Evolutionary conservation across 2,888 invertebrate species (phyloP).

Genomic region (Halictus ligatus): DNA sequence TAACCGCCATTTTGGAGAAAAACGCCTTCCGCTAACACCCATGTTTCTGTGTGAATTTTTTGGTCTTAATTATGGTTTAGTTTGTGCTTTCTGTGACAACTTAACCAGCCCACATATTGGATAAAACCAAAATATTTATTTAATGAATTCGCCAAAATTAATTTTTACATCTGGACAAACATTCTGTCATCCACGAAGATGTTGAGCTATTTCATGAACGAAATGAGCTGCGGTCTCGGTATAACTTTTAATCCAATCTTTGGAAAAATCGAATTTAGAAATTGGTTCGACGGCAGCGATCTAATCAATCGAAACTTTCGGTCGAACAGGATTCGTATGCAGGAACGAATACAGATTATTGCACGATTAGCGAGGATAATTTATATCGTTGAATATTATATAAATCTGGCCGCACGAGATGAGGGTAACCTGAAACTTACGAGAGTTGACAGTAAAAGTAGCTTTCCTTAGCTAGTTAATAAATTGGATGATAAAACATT

Average conservation of each 20-base stretch:
- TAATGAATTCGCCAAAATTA: not conserved
- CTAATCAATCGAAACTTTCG: constrained; percentile 16
- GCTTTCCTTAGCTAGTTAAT: not conserved
- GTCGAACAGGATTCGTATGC: constrained; percentile 16
- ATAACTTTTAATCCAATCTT: not conserved
- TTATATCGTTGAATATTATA: constrained; percentile 36
- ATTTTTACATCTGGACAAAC: too few species aligned
- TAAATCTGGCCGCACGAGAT: constrained; percentile 29
- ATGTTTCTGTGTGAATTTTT: too few species aligned
- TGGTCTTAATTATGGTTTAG: too few species aligned
- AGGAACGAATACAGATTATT: constrained; percentile 5
- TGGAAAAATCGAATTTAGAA: not conserved
- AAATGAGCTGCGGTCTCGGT: too few species aligned
- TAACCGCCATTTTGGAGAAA: not conserved
- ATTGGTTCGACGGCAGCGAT: not conserved
- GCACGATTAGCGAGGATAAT: constrained; percentile 2
- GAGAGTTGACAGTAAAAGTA: constrained; percentile 50
- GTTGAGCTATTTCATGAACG: too few species aligned
- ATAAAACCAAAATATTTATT: not conserved
- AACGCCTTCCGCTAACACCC: not conserved
- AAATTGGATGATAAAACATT: not conserved
- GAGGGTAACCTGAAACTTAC: constrained; percentile 25
- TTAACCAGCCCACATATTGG: not conserved
- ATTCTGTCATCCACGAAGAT: too few species aligned
- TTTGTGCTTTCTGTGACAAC: too few species aligned